Base-by-base conservation (phyloP, 2,113 vertebrate species). In the Pygoscelis adeliae region DNA sequence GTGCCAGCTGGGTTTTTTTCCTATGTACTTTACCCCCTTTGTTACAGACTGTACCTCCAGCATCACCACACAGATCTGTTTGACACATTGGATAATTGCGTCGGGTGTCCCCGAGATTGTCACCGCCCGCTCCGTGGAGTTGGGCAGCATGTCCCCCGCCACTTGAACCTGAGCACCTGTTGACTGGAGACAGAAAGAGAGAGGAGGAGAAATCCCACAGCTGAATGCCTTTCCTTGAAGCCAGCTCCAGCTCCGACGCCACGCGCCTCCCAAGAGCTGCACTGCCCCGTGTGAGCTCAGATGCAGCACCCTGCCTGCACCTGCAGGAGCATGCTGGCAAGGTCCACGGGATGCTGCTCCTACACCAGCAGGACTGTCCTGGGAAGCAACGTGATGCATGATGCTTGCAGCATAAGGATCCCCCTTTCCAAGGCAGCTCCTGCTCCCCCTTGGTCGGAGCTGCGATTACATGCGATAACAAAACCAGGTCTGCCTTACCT, bases 51-150 rank as follows among this genome's bases (percentile, higher is more conserved):
- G 87, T 99, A 99, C 99, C 99, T 99, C 99, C 98, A 99, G 98
- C 99, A 99, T 99, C 98, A 99, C 99, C 98, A 99, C 99, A 99
- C 99, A 99, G 98, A 99, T 99, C 96, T 99, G 99, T 99, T 99
- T 99, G 98, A 99, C 99, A 97, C 99, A 99, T 97, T 99, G 99
- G 98, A 99, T 99, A 97, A 99, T 99, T 97, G 99, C 99, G 65
- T 99, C 99, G 49, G 99, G 99, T 66, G 99, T 99, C 94, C 99
- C 99, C 66, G 99, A 99, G 99, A 99, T 99, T 97, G 99, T 99
- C 98, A 99, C 99, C 2, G 99, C 99, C 93, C 99, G 98, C 97
- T 99, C 99, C 18, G 99, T 99, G 96, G 99, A 99, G 98, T 99
- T 99, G 97, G 99, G 99, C 97, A 99, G 98, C 99, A 99, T 99